These are phyloP conservation scores for Glaucomys volans DNA, from an alignment of 2,113 vertebrate genomes.

Conservation along the genomic window DNA sequence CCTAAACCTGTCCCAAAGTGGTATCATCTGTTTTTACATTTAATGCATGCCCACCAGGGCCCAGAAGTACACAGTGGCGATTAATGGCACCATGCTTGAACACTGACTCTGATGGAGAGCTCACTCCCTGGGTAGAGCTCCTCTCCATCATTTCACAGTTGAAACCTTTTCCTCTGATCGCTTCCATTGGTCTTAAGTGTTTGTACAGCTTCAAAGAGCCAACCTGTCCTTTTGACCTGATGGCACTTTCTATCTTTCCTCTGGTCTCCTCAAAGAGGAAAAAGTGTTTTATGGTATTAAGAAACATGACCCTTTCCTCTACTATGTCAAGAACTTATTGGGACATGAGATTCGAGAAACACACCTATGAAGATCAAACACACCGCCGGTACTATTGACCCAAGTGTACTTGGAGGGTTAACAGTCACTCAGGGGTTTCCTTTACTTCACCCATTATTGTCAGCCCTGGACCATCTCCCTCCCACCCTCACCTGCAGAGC, in stretches of 20 bases:
- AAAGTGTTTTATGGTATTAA: neutral
- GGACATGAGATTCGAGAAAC: neutral
- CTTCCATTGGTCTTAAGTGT: neutral
- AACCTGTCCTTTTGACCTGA: neutral
- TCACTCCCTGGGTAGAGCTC: neutral
- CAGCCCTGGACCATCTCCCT: neutral
- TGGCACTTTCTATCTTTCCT: neutral
- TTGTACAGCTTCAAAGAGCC: neutral
- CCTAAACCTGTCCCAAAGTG: neutral
- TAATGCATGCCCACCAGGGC: neutral
- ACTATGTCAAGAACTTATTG: neutral
- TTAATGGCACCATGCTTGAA: neutral
- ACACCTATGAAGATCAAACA: neutral
- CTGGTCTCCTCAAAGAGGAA: neutral
- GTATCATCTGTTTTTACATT: neutral
- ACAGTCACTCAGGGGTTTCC: neutral
- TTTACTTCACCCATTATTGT: neutral
- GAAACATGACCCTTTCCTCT: neutral
- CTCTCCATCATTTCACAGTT: neutral
- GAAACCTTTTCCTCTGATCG: neutral
- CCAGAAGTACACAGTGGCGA: neutral
- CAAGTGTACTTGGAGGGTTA: neutral
- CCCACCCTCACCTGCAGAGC: rapidly evolving
- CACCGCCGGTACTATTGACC: neutral
- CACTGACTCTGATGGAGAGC: neutral